phyloP scores from a whole-genome alignment of 2,113 vertebrate species.

The Sylvietta virens region DNA sequence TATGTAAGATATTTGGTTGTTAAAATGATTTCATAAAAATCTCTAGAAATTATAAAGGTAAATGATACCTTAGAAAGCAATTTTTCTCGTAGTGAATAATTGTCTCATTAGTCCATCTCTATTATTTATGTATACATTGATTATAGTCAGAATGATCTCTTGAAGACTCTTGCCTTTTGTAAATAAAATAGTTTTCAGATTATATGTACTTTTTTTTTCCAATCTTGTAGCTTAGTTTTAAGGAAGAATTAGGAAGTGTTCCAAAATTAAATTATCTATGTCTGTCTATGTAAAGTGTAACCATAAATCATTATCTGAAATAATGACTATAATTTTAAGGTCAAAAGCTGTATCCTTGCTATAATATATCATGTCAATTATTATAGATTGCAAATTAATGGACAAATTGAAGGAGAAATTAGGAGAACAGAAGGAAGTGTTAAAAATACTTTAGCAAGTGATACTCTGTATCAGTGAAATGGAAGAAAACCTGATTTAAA shows the following conservation, averaged over 20 bases:
- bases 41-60: neutral
- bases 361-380: constrained; percentile 34
- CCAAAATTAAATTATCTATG: neutral
- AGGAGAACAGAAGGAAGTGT: constrained; percentile 1
- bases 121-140: neutral
- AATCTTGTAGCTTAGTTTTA: neutral
- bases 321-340: constrained; percentile 53
- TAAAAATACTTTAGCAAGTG: constrained; percentile 25
- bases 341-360: constrained; percentile 40
- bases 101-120: neutral
- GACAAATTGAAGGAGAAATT: constrained; percentile 3
- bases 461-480: neutral
- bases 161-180: neutral
- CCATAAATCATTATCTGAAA: constrained; percentile 44
- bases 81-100: neutral
- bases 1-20: neutral
- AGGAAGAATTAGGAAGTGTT: neutral
- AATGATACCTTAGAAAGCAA: neutral
- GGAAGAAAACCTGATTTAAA: neutral
- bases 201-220: neutral
- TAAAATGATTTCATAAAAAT: neutral
- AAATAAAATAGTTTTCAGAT: neutral
- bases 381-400: constrained; percentile 40
- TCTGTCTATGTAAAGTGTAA: constrained; percentile 10
- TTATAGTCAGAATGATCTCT: neutral